Conservation (phyloP, 2,888 invertebrate genomes). For the Plagodis pulveraria region DNA sequence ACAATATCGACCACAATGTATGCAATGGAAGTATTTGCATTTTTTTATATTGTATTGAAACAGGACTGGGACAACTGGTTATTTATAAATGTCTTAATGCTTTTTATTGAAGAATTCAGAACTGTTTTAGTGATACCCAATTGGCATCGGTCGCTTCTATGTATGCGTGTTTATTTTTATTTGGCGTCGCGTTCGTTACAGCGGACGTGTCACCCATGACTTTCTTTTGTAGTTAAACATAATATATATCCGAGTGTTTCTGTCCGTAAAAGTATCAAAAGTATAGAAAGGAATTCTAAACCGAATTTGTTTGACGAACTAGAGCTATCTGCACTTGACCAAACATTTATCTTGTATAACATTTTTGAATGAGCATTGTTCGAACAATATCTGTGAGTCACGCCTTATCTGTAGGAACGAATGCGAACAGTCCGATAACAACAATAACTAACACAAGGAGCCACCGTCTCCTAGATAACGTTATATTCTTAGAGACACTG, state of each 20-base stretch:
- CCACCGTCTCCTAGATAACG: conserved; percentile 38
- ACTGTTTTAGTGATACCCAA: conserved; percentile 33
- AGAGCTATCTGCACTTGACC: conserved; percentile 25
- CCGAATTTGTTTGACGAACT: conserved; percentile 9
- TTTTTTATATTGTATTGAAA: no score
- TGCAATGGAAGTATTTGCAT: not conserved
- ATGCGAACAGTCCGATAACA: conserved; percentile 56
- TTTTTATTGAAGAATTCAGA: conserved; percentile 4
- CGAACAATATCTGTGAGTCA: conserved; percentile 53
- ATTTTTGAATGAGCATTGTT: conserved; percentile 43
- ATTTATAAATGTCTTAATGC: no score
- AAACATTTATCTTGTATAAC: conserved; percentile 36
- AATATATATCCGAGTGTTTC: conserved; percentile 29
- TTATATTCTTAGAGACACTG: conserved; percentile 31
- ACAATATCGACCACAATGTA: not conserved
- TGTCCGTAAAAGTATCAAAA: conserved; percentile 15
- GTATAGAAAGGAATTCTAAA: conserved; percentile 22
- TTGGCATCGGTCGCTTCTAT: conserved; percentile 41
- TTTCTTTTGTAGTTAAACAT: conserved; percentile 60
- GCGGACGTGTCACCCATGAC: conserved; percentile 66
- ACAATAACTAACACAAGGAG: conserved; percentile 41
- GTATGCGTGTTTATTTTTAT: conserved; percentile 67
- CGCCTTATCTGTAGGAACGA: conserved; percentile 55
- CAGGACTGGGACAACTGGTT: no score
- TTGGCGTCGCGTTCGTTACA: conserved; percentile 59